These are phyloP conservation scores for Indicator indicator DNA, from an alignment of 2,113 vertebrate species.

Conservation along the genomic window DNA sequence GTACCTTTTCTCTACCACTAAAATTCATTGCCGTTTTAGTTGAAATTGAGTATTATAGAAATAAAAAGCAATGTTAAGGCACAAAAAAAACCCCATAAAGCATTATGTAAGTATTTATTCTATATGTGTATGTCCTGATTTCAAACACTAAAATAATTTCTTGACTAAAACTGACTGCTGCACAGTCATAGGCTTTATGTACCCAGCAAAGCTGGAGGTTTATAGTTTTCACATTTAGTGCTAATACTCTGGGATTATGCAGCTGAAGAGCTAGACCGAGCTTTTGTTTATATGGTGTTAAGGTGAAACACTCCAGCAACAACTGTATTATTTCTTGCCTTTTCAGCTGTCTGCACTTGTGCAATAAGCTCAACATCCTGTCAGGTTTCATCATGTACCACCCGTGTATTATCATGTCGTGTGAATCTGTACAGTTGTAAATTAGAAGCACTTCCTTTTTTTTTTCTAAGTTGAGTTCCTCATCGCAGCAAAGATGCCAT, in stretches of 20 bases:
- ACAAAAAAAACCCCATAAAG: not conserved
- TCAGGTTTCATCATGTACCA: constrained; percentile 59
- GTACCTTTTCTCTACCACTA: not conserved
- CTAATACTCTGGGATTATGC: constrained; percentile 62
- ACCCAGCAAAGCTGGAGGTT: constrained; percentile 3
- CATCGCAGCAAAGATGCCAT: not conserved
- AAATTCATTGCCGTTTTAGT: constrained; percentile 50
- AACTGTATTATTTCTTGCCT: constrained; percentile 73
- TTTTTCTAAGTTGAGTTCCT: constrained; percentile 20
- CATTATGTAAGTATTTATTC: constrained; percentile 7
- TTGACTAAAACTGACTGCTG: constrained; percentile 51
- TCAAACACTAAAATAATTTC: constrained; percentile 1
- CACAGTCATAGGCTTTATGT: constrained; percentile 39
- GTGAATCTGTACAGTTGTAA: constrained; percentile 50
- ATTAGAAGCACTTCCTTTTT: constrained; percentile 29
- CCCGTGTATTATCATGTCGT: constrained; percentile 54
- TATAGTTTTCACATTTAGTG: constrained; percentile 63
- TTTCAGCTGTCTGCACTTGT: constrained; percentile 72
- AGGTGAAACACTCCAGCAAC: constrained; percentile 61
- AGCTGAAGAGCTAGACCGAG: constrained; percentile 29
- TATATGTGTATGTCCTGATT: not conserved
- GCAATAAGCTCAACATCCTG: constrained; percentile 63
- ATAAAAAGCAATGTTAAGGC: not conserved
- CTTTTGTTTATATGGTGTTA: constrained; percentile 55
- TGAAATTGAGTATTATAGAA: constrained; percentile 35